phyloP scores from a whole-genome alignment of 2,113 vertebrate species.

The Engystomops pustulosus region DNA sequence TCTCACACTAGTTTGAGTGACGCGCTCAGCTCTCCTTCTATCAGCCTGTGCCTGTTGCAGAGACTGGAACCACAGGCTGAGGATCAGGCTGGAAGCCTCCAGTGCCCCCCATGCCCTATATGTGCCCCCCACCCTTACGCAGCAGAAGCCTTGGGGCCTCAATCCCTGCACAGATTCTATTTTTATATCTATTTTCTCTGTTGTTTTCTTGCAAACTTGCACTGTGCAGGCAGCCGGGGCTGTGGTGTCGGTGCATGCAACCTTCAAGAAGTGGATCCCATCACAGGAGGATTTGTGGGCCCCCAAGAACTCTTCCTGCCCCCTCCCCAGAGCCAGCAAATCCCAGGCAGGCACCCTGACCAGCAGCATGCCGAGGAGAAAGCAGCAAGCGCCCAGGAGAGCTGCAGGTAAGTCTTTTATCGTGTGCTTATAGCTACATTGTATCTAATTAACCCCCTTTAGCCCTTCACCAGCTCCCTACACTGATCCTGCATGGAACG shows the following conservation, averaged over 20 bases:
- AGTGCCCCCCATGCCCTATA: slow-evolving; percentile 6
- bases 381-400: slow-evolving; percentile 98
- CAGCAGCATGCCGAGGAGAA: slow-evolving; percentile 95
- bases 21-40: slow-evolving; percentile 86
- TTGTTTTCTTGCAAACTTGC: slow-evolving; percentile 69
- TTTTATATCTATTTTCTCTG: slow-evolving; percentile 51
- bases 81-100: slow-evolving; percentile 65
- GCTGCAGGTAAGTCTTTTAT: slow-evolving; percentile 82
- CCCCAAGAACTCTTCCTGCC: slow-evolving; percentile 75
- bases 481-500: slow-evolving; percentile 18
- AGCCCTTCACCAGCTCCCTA: slow-evolving; percentile 24
- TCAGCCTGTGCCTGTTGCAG: slow-evolving; percentile 91
- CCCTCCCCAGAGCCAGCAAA: slow-evolving; percentile 61
- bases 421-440: slow-evolving; percentile 27
- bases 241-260: slow-evolving; percentile 51
- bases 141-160: slow-evolving; percentile 60
- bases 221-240: slow-evolving; percentile 66
- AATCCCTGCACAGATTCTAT: slow-evolving; percentile 3
- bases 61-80: slow-evolving; percentile 65
- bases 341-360: slow-evolving; percentile 62
- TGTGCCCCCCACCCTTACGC: slow-evolving; percentile 62
- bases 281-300: slow-evolving; percentile 78
- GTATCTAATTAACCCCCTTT: slow-evolving; percentile 43
- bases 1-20: slow-evolving; percentile 86
- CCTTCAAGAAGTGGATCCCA: slow-evolving; percentile 77